Evolutionary conservation across 2,797 vertebrate genomes (phyloP).

Genomic region (Gallinago nigripennis): DNA sequence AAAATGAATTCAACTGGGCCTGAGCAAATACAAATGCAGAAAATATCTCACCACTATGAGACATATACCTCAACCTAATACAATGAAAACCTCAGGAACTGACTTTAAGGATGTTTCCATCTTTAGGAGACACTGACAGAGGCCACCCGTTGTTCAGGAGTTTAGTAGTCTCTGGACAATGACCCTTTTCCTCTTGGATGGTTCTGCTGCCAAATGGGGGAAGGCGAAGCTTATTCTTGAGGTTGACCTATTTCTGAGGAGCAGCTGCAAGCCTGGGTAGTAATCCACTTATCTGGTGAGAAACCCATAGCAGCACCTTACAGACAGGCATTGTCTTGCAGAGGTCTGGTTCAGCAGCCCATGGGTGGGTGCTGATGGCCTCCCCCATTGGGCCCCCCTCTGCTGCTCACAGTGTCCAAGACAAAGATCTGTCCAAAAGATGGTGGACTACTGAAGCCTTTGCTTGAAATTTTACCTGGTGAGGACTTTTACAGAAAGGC

Average conservation of each 20-base stretch:
- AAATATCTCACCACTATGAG: background rate
- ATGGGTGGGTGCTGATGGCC: background rate
- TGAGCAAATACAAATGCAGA: background rate
- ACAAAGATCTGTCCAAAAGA: background rate
- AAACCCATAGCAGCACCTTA: constrained; percentile 35
- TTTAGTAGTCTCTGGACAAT: background rate
- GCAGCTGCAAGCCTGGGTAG: constrained; percentile 46
- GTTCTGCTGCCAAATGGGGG: background rate
- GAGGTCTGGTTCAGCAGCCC: background rate
- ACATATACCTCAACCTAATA: background rate
- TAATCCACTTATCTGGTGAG: constrained; percentile 39
- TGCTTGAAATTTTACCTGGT: background rate
- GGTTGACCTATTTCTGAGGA: constrained; percentile 50
- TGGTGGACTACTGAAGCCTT: background rate
- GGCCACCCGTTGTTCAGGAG: background rate
- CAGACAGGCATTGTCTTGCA: background rate
- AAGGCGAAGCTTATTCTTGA: constrained; percentile 2
- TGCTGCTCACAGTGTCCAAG: background rate
- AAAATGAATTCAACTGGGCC: background rate
- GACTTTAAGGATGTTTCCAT: background rate
- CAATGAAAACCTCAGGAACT: background rate
- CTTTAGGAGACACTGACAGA: background rate
- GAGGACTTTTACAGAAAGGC: background rate
- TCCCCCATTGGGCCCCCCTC: accelerated
- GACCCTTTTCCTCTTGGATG: constrained; percentile 22